Evolutionary conservation across 2,888 invertebrate genomes (phyloP).

Genomic region (Elysia crispata): DNA sequence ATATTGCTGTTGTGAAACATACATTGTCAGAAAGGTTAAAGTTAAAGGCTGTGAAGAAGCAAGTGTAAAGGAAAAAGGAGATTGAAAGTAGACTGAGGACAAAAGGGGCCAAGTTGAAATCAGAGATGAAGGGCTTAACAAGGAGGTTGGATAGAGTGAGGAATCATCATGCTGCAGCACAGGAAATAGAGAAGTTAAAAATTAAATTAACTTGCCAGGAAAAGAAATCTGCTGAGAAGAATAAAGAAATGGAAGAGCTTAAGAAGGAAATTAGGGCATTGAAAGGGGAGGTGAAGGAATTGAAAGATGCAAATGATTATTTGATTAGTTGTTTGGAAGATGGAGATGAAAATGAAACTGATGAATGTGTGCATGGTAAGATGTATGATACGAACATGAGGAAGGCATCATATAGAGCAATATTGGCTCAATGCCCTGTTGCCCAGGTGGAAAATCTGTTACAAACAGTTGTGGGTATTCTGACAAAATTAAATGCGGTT

Average conservation of each 20-base stretch:
- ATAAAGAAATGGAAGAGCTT: not conserved
- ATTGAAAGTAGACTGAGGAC: too few species aligned
- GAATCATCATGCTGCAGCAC: too few species aligned
- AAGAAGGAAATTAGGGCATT: not conserved
- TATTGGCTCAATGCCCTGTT: not conserved
- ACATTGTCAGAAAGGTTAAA: too few species aligned
- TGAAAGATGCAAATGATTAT: conserved; percentile 10
- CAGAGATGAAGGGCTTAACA: too few species aligned
- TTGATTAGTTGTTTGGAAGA: not conserved
- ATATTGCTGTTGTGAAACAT: too few species aligned
- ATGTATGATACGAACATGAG: not conserved
- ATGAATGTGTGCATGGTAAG: not conserved
- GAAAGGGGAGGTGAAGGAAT: not conserved
- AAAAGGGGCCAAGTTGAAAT: too few species aligned
- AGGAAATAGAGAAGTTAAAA: too few species aligned
- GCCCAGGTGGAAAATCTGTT: too few species aligned
- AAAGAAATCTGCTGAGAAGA: not conserved
- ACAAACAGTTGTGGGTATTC: too few species aligned
- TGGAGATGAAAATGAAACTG: not conserved
- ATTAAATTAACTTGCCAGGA: not conserved
- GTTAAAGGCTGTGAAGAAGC: too few species aligned
- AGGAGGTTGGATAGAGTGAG: too few species aligned
- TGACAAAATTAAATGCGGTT: not conserved
- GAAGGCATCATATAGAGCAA: not conserved
- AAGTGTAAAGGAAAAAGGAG: too few species aligned